Conservation (phyloP, 2,797 vertebrate genomes). For the Loris lydekkerianus region DNA sequence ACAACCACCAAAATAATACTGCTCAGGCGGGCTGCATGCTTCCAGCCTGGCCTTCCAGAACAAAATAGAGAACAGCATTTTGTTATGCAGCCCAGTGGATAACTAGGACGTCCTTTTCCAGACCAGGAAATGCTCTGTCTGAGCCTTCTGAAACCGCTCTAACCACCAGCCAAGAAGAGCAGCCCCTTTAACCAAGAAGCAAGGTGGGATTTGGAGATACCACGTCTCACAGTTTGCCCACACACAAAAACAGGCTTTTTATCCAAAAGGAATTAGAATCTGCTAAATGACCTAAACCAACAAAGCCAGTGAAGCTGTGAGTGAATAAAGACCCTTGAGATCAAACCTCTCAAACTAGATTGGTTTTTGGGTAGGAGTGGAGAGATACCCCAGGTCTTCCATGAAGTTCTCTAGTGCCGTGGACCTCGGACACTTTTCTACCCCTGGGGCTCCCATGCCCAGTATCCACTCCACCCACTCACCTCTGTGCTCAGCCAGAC, state of each 20-base stretch:
- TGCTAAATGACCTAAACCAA: conserved; percentile 24
- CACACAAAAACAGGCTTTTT: conserved; percentile 38
- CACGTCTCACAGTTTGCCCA: background rate
- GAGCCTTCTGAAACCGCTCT: background rate
- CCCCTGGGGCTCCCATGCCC: background rate
- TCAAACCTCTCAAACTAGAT: background rate
- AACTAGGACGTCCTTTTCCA: conserved; percentile 60
- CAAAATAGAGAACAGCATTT: conserved; percentile 28
- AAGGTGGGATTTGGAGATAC: background rate
- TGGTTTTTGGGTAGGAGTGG: background rate
- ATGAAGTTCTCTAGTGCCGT: background rate
- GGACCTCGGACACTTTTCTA: background rate
- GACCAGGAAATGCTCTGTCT: conserved; percentile 18
- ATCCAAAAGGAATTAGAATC: background rate
- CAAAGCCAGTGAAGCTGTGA: background rate
- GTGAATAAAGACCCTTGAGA: background rate
- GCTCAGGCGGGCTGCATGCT: background rate
- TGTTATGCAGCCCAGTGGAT: conserved; percentile 51
- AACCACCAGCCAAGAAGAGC: background rate
- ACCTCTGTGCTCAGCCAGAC: background rate
- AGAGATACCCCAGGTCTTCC: background rate
- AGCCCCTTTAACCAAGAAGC: conserved; percentile 5
- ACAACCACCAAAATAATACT: conserved; percentile 67
- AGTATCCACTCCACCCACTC: background rate
- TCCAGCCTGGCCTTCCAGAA: background rate